Evolutionary conservation across 2,797 vertebrate species (phyloP).

Genomic region (Mastacembelus armatus): DNA sequence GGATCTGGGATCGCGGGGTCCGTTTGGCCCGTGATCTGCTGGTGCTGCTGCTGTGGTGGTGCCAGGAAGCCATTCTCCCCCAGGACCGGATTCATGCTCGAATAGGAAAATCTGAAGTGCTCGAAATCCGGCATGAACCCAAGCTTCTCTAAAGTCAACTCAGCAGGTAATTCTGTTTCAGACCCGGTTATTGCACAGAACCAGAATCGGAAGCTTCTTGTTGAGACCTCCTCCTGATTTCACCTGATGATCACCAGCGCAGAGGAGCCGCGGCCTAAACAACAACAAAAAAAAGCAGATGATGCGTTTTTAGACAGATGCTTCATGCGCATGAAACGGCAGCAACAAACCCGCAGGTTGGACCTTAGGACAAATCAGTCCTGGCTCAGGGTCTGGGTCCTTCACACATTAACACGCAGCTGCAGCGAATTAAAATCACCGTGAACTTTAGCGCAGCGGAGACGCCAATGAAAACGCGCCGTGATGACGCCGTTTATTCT

Average conservation of each 20-base stretch:
- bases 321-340: not conserved
- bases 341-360: not conserved
- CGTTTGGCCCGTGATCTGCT: slow-evolving; percentile 65
- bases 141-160: slow-evolving; percentile 46
- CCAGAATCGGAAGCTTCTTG: not conserved
- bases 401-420: too few relatives aligned
- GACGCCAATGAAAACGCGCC: not conserved
- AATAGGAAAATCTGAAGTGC: slow-evolving; percentile 83
- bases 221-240: not conserved
- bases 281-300: slow-evolving; percentile 9
- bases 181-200: not conserved
- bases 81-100: slow-evolving; percentile 90
- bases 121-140: slow-evolving; percentile 86
- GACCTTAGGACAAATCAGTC: not conserved
- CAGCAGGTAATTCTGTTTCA: slow-evolving; percentile 24
- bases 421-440: slow-evolving; percentile 8
- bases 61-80: slow-evolving; percentile 87
- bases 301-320: slow-evolving; percentile 8
- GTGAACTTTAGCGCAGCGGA: slow-evolving; percentile 40
- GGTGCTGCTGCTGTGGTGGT: slow-evolving; percentile 72
- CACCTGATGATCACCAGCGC: slow-evolving; percentile 8
- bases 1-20: slow-evolving; percentile 72
- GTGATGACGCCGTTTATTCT: not conserved
- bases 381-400: accelerated
- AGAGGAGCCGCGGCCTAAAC: slow-evolving; percentile 20